These are phyloP conservation scores for Tragopan temminckii DNA, from an alignment of 2,797 vertebrate genomes.

Conservation along the genomic window DNA sequence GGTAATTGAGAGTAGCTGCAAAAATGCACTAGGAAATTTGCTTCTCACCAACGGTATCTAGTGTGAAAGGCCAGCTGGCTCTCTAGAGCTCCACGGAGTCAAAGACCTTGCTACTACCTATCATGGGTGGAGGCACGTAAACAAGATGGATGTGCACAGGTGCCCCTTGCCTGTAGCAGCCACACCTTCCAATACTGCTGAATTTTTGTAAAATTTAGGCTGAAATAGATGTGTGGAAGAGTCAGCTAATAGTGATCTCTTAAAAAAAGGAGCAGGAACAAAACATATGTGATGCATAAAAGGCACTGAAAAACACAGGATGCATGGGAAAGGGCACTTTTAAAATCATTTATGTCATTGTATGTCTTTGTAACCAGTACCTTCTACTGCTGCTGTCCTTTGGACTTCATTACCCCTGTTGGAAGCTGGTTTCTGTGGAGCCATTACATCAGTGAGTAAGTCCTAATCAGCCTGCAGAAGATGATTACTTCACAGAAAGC, in stretches of 20 bases:
- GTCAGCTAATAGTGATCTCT: background rate
- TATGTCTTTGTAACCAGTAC: background rate
- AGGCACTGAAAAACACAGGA: background rate
- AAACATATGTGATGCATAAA: background rate
- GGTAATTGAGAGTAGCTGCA: background rate
- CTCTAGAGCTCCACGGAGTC: background rate
- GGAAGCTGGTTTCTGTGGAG: background rate
- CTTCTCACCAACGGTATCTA: background rate
- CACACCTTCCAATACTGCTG: background rate
- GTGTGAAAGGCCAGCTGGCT: background rate
- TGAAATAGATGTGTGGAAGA: rapidly evolving
- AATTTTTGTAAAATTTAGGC: background rate
- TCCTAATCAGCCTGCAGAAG: background rate
- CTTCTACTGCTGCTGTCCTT: background rate
- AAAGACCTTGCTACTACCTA: background rate
- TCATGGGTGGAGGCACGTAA: rapidly evolving
- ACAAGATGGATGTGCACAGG: background rate
- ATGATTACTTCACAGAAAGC: background rate
- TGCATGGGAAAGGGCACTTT: background rate
- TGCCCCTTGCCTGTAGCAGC: background rate
- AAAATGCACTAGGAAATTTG: background rate
- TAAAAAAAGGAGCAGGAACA: background rate
- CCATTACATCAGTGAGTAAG: background rate
- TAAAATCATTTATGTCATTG: background rate
- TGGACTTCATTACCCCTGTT: background rate